Evolutionary conservation across 2,797 vertebrate genomes (phyloP), one percentile per base, ranked within the genome.

Genomic region (Tenualosa thibaudeaui): DNA sequence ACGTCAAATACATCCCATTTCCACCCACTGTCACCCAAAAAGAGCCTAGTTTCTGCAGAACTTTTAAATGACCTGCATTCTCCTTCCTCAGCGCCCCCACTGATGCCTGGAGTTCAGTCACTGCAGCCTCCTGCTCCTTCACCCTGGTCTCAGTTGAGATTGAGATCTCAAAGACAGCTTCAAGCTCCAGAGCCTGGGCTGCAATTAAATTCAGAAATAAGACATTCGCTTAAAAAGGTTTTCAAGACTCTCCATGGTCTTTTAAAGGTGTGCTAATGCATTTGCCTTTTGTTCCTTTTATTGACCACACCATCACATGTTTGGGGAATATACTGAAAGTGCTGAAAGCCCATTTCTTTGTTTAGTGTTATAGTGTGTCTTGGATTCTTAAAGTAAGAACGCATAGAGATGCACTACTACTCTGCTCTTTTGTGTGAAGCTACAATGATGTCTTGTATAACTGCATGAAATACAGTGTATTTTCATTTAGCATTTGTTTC

Each of bases 201-300:
- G 40, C 40, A 78, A 46, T 78, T 78, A 22, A 78, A 71, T 62
- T n/a, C 2, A 24, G 22, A 62, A 62, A 62, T 12, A 17, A 10
- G 31, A 71, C 65, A 71, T 71, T 71, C 15, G 37, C 65, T 71
- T 37, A 19, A 78, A 31, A 78, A 78, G 71, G 37, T 46, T 78
- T 22, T 46, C 71, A 46, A 22, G 40, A 78, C 1, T 22, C 31
- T 56, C 17, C 5, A 22, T 19, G 15, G 17, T 8, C 7, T 43
- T 78, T 78, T 78, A 46, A 17, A 17, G 40, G 37, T 46, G 37
- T 46, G 12, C 71, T 78, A 78, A 78, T 78, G 71, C 71, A 9
- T 78, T 78, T 78, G 5, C 37, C 46, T 43, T 78, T 75, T 19
- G 31, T 75, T 13, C 31, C 68, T 40, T 19, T 78, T 78, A 46